Conservation (phyloP, 2,797 vertebrate species). For the Acanthopagrus latus region DNA sequence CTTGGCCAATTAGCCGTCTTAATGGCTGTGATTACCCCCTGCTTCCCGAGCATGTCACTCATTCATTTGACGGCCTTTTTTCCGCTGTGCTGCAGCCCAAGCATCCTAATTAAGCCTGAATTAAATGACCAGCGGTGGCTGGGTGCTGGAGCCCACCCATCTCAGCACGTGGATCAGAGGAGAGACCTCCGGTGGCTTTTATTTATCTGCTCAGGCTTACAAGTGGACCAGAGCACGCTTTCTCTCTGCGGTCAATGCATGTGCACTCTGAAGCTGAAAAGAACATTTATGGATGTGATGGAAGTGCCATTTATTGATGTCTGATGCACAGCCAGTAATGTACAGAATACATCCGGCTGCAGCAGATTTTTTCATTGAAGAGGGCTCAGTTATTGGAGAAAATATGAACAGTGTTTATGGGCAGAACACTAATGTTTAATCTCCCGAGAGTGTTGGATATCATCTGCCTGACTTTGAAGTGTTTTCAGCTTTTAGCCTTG, state of each 20-base stretch:
- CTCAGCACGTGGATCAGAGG: slow-evolving; percentile 52
- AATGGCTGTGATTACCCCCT: slow-evolving; percentile 74
- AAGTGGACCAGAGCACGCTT: slow-evolving; percentile 7
- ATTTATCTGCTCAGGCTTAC: slow-evolving; percentile 49
- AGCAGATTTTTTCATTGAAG: slow-evolving; percentile 23
- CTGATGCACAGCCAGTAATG: slow-evolving; percentile 8
- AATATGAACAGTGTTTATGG: slow-evolving; percentile 18
- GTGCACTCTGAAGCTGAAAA: slow-evolving; percentile 18
- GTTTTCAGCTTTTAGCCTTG: background rate
- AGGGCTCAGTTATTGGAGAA: slow-evolving; percentile 10
- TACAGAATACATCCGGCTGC: background rate
- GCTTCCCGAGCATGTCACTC: slow-evolving; percentile 67
- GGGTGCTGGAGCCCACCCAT: slow-evolving; percentile 58
- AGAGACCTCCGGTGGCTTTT: slow-evolving; percentile 50
- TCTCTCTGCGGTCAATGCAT: slow-evolving; percentile 16
- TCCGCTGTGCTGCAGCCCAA: slow-evolving; percentile 63
- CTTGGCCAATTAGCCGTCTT: slow-evolving; percentile 75
- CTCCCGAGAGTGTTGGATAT: background rate
- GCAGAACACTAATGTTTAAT: slow-evolving; percentile 11
- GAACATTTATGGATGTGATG: background rate
- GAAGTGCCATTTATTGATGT: slow-evolving; percentile 21
- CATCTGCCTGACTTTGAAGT: background rate
- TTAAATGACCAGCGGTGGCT: slow-evolving; percentile 73
- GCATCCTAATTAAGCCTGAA: slow-evolving; percentile 74
- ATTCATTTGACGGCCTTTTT: slow-evolving; percentile 63